These are phyloP conservation scores for Amphiura filiformis DNA, from an alignment of 35 echinoderm and acorn worm species.

Conservation along the genomic window DNA sequence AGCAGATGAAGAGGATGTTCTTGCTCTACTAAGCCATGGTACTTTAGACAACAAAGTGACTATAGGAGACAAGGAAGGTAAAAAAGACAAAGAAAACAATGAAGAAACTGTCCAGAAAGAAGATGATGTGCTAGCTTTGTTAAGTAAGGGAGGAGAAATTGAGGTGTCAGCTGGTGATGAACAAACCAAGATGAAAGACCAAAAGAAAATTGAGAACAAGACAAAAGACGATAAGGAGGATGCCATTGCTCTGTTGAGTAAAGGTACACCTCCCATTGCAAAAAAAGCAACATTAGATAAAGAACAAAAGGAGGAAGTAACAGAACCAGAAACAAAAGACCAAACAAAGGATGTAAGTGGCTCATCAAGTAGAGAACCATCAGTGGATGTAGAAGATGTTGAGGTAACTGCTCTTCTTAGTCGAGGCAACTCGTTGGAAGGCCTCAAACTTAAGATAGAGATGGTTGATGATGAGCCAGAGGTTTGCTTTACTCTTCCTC, in stretches of 20 bases:
- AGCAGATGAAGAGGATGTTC: conserved; percentile 18
- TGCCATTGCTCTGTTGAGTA: conserved; percentile 12
- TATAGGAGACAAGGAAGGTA: neutral
- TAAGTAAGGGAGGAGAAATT: neutral
- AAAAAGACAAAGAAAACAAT: neutral
- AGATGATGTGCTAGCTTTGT: conserved; percentile 31
- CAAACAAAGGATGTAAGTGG: no score
- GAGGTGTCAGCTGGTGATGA: no score
- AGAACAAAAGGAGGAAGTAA: no score
- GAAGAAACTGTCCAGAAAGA: neutral
- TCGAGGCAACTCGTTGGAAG: neutral
- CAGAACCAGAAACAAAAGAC: no score
- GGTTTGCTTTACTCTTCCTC: neutral
- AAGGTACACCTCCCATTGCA: neutral
- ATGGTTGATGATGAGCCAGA: neutral
- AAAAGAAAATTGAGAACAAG: neutral
- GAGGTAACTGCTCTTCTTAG: neutral
- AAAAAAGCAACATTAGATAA: no score
- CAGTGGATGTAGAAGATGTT: no score
- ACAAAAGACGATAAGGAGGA: conserved; percentile 1
- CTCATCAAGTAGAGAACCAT: no score
- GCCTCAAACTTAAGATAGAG: neutral
- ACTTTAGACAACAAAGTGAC: neutral
- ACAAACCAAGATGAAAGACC: no score
- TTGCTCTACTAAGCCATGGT: conserved; percentile 7